Evolutionary conservation across 2,888 invertebrate genomes (phyloP).

Genomic region (Piscicola geometra): DNA sequence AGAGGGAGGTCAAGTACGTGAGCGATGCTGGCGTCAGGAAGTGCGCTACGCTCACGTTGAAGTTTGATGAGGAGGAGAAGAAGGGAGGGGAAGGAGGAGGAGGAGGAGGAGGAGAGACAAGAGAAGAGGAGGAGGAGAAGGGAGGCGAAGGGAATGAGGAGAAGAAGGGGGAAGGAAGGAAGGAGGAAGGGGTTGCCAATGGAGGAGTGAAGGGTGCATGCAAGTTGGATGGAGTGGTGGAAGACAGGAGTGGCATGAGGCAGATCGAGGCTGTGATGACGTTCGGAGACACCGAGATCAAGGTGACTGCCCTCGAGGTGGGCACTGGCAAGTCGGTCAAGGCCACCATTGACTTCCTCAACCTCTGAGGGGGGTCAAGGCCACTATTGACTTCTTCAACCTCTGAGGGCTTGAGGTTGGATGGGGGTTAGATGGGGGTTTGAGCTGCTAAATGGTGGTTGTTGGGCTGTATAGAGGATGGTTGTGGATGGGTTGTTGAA

Average conservation of each 20-base stretch:
- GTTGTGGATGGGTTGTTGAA: too few relatives aligned
- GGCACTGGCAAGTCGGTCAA: slow-evolving; percentile 29
- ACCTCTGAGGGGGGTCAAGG: slow-evolving; percentile 25
- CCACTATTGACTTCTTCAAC: slow-evolving; percentile 35
- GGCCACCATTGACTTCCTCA: slow-evolving; percentile 35
- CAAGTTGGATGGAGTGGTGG: not conserved
- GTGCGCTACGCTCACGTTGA: slow-evolving; percentile 59
- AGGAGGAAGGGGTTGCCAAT: not conserved
- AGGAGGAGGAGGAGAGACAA: not conserved
- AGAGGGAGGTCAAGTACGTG: slow-evolving; percentile 57
- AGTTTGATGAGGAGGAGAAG: slow-evolving; percentile 47
- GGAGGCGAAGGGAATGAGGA: not conserved
- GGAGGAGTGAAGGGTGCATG: not conserved
- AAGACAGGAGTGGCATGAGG: not conserved
- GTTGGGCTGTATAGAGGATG: too few relatives aligned
- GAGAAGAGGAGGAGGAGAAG: not conserved
- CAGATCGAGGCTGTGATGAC: slow-evolving; percentile 16
- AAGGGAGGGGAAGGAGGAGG: not conserved
- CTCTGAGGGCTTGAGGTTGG: not conserved
- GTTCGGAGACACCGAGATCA: slow-evolving; percentile 36
- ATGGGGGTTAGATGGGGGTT: too few relatives aligned
- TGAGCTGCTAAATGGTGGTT: too few relatives aligned
- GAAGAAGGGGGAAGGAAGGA: not conserved
- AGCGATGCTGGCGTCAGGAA: slow-evolving; percentile 59
- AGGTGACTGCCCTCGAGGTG: slow-evolving; percentile 32